phyloP scores from a whole-genome alignment of 2,113 vertebrate genomes.

The Aldabrachelys gigantea region DNA sequence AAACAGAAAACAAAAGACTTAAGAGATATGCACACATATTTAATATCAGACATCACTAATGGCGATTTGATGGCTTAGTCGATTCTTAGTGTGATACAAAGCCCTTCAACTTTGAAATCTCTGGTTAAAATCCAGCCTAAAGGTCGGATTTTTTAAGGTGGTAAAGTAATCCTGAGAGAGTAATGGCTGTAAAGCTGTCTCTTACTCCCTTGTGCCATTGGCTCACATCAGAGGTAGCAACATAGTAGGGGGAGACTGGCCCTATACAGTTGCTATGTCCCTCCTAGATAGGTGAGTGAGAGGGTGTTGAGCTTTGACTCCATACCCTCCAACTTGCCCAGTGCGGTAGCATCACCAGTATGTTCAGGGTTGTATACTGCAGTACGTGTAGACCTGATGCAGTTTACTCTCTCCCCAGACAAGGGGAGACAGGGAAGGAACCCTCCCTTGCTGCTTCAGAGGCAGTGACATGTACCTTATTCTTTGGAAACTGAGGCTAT shows the following conservation, averaged over 20 bases:
- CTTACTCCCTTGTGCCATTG: rapidly evolving
- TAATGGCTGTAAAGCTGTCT: background rate
- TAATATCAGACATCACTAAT: background rate
- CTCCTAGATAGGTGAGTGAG: background rate
- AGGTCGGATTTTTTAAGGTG: background rate
- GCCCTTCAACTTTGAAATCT: background rate
- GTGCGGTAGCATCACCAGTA: background rate
- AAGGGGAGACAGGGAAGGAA: background rate
- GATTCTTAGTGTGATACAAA: background rate
- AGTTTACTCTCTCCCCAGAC: background rate
- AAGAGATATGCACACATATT: rapidly evolving
- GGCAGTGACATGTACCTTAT: background rate
- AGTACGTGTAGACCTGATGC: background rate
- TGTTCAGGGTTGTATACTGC: background rate
- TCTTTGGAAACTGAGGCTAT: background rate
- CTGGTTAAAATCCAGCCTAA: background rate
- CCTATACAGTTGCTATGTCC: background rate
- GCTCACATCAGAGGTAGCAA: background rate
- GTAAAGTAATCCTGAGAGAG: rapidly evolving
- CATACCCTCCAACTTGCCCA: background rate
- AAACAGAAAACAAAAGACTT: background rate
- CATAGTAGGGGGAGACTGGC: background rate
- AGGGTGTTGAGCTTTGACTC: background rate
- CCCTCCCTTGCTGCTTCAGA: background rate
- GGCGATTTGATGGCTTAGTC: background rate